phyloP scores from a whole-genome alignment of 2,888 invertebrate species.

The Bellardia pandia region DNA sequence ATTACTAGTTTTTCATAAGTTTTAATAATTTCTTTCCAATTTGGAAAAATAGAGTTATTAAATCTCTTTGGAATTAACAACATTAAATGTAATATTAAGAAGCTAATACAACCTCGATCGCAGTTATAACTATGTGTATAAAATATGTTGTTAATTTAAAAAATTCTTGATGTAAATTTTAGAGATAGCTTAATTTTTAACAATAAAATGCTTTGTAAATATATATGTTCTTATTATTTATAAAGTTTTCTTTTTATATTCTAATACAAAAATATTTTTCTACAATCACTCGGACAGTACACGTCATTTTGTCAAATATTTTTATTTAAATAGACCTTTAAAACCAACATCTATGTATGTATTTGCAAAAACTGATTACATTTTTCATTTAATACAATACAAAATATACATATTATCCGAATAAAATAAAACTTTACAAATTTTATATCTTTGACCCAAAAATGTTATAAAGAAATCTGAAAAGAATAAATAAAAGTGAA shows the following conservation, averaged over 20 bases:
- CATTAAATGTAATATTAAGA: no score
- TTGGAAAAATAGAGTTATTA: no score
- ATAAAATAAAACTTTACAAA: neutral
- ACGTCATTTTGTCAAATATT: constrained; percentile 5
- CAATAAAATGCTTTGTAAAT: no score
- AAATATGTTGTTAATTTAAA: no score
- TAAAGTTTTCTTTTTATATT: constrained; percentile 1
- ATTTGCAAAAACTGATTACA: neutral
- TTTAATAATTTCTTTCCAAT: no score
- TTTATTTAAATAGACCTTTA: neutral
- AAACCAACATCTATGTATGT: neutral
- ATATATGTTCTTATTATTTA: neutral
- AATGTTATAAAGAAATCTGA: neutral
- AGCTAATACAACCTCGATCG: no score
- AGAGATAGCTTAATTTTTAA: no score
- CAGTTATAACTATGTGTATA: no score
- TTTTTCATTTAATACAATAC: neutral
- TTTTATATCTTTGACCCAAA: neutral
- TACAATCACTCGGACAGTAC: constrained; percentile 38
- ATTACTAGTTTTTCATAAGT: no score
- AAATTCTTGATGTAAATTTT: no score
- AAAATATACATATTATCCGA: neutral
- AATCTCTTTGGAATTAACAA: no score
- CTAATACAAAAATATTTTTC: constrained; percentile 50
- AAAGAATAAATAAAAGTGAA: constrained; percentile 2